Base-by-base conservation (phyloP, 92 coral and sea anemone genomes). In the Umimayanthus chanpuru region DNA sequence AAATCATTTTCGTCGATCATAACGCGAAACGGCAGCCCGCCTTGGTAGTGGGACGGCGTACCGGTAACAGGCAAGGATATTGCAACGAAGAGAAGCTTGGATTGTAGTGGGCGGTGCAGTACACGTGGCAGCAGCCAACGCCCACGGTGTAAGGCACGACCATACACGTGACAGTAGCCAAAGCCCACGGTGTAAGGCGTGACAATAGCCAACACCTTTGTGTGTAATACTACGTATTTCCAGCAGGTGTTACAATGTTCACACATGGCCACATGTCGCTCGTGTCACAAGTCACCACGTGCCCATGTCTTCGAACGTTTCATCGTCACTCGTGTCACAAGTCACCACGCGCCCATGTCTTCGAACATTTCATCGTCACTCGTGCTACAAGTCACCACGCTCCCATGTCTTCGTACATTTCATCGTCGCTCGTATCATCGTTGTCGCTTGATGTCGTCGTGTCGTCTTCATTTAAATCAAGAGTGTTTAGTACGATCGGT, bases 401-500 rank as follows among this genome's bases (percentile, higher is more conserved):
- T 1, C 78, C 65, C 25, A 71, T 47, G 41, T 70, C 76, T 39
- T 79, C 90, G 43, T 84, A 86, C 26, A 88, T 80, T 20, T 92
- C 94, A 76, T 89, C 94, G 43, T 93, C 96, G 53, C 89, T 91
- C 16, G 92, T 80, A 21, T 90, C 91, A 9, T 87, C 93, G 76
- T 93, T 95, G 53, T 90, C 94, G 41, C 87, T 83, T 16, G 87
- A 83, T 25, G 77, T 68, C 5, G 96, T 93, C 58, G 98, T 93
- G 81, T 94, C 98, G 82, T 93, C 94, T 30, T 92, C 98, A 76
- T 94, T 91, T 16, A 83, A 50, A 70, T 83, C 65, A 44, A 83
- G 87, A 43, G 78, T 43, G 5, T 58, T 81, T 8, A 81, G 85
- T 23, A 55, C 85, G 5, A 81, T 81, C 26, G 85, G 85, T 3